A percentile compares a stretch with the other conserved stretches of the same genome.
These are phyloP conservation scores for Ostrea denselamellosa DNA, from an alignment of 1,140 invertebrate species.

Conservation along the genomic window DNA sequence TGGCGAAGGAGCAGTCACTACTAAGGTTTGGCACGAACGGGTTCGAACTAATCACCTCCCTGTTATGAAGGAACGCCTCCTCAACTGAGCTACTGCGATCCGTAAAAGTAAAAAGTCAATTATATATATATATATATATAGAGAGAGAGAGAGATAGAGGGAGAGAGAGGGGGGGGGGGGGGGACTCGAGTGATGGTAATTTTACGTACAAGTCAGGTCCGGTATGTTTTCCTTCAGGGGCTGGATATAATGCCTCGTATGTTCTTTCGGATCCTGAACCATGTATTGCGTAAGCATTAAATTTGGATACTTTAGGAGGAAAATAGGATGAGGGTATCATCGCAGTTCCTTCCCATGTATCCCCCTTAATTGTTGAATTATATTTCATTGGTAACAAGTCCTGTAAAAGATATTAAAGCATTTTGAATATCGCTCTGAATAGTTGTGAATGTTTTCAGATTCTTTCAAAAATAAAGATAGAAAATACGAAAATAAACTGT, in stretches of 20 bases:
- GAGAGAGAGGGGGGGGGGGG: too few species aligned
- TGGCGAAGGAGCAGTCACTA: too few species aligned
- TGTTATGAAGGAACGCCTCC: too few species aligned
- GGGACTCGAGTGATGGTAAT: background rate
- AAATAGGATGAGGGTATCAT: slow-evolving; percentile 78
- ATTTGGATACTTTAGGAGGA: slow-evolving; percentile 78
- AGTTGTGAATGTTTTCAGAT: too few species aligned
- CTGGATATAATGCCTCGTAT: slow-evolving; percentile 81
- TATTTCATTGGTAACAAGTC: slow-evolving; percentile 77
- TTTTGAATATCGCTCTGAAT: background rate
- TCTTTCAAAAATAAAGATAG: too few species aligned
- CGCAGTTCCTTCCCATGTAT: slow-evolving; percentile 77
- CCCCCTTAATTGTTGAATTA: slow-evolving; percentile 64
- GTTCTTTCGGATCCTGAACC: slow-evolving; percentile 77
- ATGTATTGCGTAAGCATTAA: slow-evolving; percentile 83
- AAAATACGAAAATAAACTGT: too few species aligned
- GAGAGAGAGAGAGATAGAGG: too few species aligned
- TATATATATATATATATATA: too few species aligned
- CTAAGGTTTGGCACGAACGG: too few species aligned
- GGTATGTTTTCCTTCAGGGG: slow-evolving; percentile 74
- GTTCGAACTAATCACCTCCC: too few species aligned
- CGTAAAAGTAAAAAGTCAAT: too few species aligned
- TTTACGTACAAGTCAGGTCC: slow-evolving; percentile 80
- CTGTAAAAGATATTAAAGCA: slow-evolving; percentile 57
- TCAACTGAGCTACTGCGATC: too few species aligned